phyloP scores from a whole-genome alignment of 2,888 invertebrate genomes.

The Arctia plantaginis region DNA sequence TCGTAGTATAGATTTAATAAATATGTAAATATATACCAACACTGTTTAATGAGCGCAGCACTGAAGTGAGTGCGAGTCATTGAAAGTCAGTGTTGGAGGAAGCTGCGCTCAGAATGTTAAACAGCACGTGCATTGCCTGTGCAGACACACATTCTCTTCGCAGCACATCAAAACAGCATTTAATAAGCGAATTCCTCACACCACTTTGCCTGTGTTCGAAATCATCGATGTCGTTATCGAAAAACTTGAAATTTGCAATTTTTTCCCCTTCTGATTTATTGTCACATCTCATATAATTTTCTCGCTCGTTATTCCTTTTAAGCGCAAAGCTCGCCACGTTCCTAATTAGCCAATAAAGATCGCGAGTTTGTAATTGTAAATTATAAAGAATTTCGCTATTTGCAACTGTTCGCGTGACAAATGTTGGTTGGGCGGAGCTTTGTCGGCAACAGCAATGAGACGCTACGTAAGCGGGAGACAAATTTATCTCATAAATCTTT shows the following conservation, averaged over 20 bases:
- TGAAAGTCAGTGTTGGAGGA: conserved; percentile 39
- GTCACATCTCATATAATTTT: conserved; percentile 50
- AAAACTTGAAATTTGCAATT: conserved; percentile 49
- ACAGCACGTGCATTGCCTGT: conserved; percentile 34
- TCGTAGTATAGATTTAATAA: not conserved
- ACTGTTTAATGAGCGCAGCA: conserved; percentile 45
- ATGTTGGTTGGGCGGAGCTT: conserved; percentile 70
- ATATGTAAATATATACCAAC: conserved; percentile 11
- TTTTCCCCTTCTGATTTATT: conserved; percentile 55
- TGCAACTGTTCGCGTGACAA: conserved; percentile 81
- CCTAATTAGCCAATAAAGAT: conserved; percentile 64
- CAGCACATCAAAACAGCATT: conserved; percentile 53
- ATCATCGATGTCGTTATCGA: conserved; percentile 48
- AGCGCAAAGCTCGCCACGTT: conserved; percentile 53
- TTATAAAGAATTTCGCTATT: conserved; percentile 75
- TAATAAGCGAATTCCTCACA: conserved; percentile 67
- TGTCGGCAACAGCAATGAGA: conserved; percentile 83
- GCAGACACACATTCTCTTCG: conserved; percentile 15
- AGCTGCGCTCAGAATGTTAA: conserved; percentile 54
- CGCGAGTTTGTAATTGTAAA: conserved; percentile 57
- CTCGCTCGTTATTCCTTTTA: conserved; percentile 48
- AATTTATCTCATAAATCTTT: conserved; percentile 82
- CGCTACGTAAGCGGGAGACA: conserved; percentile 75
- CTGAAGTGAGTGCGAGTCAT: conserved; percentile 49
- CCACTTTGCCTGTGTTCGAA: conserved; percentile 54